Evolutionary conservation across 2,797 vertebrate species (phyloP).

Genomic region (Scomberomorus guttatus): DNA sequence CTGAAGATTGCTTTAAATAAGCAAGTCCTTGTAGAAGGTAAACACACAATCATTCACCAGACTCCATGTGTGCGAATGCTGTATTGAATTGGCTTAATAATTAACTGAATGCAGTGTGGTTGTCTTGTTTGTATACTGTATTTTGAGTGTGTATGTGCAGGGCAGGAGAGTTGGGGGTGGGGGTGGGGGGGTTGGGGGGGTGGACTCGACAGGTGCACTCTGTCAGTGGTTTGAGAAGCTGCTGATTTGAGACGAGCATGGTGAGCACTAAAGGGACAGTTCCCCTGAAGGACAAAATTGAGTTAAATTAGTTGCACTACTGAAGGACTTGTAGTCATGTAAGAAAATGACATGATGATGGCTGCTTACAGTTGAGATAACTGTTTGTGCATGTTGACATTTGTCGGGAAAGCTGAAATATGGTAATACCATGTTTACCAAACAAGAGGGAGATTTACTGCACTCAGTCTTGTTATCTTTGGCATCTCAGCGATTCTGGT

Average conservation of each 20-base stretch:
- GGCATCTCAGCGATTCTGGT: constrained; percentile 35
- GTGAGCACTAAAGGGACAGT: constrained; percentile 28
- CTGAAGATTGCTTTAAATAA: constrained; percentile 93
- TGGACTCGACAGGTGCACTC: constrained; percentile 50
- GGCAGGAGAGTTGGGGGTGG: neutral
- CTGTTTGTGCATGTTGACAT: constrained; percentile 22
- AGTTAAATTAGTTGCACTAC: neutral
- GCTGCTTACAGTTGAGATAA: constrained; percentile 4
- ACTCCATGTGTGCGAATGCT: constrained; percentile 56
- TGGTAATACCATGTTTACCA: constrained; percentile 59
- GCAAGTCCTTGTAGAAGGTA: constrained; percentile 92
- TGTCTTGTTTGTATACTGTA: constrained; percentile 71
- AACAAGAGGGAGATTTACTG: constrained; percentile 36
- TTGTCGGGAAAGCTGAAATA: constrained; percentile 24
- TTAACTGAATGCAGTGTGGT: constrained; percentile 67
- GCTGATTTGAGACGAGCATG: constrained; percentile 26
- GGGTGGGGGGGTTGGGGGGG: constrained; percentile 5
- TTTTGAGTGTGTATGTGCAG: constrained; percentile 38
- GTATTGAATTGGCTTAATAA: constrained; percentile 77
- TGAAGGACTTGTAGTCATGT: neutral
- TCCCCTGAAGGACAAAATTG: constrained; percentile 5
- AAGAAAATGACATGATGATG: neutral
- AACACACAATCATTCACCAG: constrained; percentile 83
- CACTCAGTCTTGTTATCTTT: constrained; percentile 17
- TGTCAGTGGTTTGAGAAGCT: constrained; percentile 41